Evolutionary conservation across 2,797 vertebrate genomes (phyloP).

Genomic region (Lophotriccus pileatus): DNA sequence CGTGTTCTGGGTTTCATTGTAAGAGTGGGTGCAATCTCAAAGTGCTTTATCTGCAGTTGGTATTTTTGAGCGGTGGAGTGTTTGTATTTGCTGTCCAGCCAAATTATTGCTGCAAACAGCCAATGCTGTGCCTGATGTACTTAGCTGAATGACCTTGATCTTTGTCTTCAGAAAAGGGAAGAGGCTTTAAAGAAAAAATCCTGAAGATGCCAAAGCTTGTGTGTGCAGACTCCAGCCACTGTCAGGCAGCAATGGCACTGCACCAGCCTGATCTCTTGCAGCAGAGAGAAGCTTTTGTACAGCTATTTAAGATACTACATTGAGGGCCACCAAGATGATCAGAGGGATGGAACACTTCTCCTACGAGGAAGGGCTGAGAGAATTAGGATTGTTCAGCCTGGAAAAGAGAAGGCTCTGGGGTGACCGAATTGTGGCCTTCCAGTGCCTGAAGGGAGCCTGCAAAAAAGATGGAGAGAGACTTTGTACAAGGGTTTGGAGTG

Average conservation of each 20-base stretch:
- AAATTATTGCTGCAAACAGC: background rate
- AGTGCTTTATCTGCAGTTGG: background rate
- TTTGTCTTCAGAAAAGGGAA: background rate
- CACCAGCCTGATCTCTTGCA: background rate
- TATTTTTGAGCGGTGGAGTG: background rate
- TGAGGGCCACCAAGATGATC: background rate
- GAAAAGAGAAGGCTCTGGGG: background rate
- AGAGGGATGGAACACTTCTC: background rate
- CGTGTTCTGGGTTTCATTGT: background rate
- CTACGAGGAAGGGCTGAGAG: background rate
- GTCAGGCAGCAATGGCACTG: background rate
- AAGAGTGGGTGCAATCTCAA: background rate
- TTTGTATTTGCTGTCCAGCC: background rate
- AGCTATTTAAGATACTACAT: background rate
- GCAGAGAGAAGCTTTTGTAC: background rate
- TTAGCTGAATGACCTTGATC: background rate
- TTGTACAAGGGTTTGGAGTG: background rate
- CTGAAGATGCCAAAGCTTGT: background rate
- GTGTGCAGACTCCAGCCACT: background rate
- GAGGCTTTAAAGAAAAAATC: background rate
- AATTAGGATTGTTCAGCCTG: background rate
- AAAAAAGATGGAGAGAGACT: too few relatives aligned
- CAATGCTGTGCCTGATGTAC: background rate
- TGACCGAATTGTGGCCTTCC: rapidly evolving
- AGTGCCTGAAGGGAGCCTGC: background rate